A percentile compares a stretch with the other conserved stretches of the same genome.
These are phyloP conservation scores for Polyommatus iphigenia DNA, from an alignment of 2,888 invertebrate genomes.

Conservation along the genomic window DNA sequence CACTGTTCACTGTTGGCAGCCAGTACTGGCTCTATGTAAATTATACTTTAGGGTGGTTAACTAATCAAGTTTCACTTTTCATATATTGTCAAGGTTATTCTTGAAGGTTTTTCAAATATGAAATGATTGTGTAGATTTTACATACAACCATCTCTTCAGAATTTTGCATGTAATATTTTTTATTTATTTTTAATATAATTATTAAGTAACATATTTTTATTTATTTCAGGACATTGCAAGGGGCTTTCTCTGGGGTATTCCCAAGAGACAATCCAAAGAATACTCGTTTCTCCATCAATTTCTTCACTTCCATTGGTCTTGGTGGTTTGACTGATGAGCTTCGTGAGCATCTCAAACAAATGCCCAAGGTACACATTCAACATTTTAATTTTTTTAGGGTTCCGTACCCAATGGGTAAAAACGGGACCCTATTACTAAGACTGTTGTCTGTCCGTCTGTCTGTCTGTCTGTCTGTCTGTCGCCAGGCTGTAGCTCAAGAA, in stretches of 20 bases:
- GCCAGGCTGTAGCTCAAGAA: too few species aligned
- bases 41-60: constrained; percentile 36
- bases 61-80: not conserved
- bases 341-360: constrained; percentile 91
- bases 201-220: not conserved
- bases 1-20: too few species aligned
- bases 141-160: constrained; percentile 36
- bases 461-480: too few species aligned
- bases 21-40: too few species aligned
- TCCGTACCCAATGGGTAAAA: too few species aligned
- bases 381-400: not conserved
- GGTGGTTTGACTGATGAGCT: constrained; percentile 97
- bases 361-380: constrained; percentile 79
- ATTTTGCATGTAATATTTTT: constrained; percentile 37
- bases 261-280: constrained; percentile 98
- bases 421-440: too few species aligned
- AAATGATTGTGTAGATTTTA: not conserved
- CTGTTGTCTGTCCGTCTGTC: too few species aligned
- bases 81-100: too few species aligned
- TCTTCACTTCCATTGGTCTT: constrained; percentile 97
- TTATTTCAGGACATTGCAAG: constrained; percentile 87
- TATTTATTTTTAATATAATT: constrained; percentile 27
- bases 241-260: constrained; percentile 94
- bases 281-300: constrained; percentile 98
- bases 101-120: not conserved